These are phyloP conservation scores for Anolis carolinensis DNA, from an alignment of 2,113 vertebrate species.

Conservation along the genomic window DNA sequence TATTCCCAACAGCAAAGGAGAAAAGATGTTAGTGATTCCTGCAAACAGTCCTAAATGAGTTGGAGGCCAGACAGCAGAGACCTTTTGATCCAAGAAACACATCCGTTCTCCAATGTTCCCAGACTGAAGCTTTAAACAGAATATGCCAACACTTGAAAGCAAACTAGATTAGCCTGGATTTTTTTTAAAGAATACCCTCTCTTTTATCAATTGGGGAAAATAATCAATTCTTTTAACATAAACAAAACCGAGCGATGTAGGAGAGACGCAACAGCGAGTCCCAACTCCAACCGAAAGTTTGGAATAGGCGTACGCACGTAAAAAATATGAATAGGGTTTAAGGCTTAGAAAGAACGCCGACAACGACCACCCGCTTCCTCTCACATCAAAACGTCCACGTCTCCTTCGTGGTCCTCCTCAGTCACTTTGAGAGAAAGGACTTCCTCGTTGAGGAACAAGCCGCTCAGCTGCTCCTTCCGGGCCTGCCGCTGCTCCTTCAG, in stretches of 20 bases:
- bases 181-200: conserved; percentile 4
- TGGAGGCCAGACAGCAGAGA: background rate
- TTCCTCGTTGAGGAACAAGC: conserved; percentile 97
- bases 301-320: conserved; percentile 74
- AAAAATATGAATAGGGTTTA: conserved; percentile 71
- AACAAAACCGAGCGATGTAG: conserved; percentile 41
- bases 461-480: conserved; percentile 95
- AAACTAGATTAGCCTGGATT: conserved; percentile 17
- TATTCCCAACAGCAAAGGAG: conserved; percentile 17
- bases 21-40: background rate
- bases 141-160: background rate
- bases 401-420: conserved; percentile 89
- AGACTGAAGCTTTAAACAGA: background rate
- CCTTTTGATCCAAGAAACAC: background rate
- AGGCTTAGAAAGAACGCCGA: conserved; percentile 89
- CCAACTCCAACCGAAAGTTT: conserved; percentile 70
- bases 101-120: background rate
- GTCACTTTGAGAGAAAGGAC: conserved; percentile 93
- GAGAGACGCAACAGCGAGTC: conserved; percentile 47
- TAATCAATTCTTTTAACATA: conserved; percentile 9
- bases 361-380: conserved; percentile 77
- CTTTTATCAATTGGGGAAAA: conserved; percentile 29
- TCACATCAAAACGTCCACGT: conserved; percentile 98
- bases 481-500: conserved; percentile 97
- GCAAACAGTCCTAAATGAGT: background rate